These are phyloP conservation scores for Phycodurus eques DNA, from an alignment of 2,113 vertebrate genomes.

Conservation along the genomic window DNA sequence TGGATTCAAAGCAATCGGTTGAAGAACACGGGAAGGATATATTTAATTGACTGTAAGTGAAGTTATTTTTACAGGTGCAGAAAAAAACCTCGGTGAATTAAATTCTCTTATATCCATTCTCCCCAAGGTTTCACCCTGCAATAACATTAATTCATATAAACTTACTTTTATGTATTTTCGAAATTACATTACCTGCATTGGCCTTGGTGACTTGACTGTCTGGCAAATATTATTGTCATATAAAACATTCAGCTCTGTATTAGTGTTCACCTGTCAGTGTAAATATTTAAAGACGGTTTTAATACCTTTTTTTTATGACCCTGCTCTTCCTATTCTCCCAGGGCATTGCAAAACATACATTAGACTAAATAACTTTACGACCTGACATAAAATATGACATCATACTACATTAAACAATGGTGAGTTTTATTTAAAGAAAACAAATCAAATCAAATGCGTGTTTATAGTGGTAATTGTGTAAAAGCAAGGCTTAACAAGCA, in stretches of 20 bases:
- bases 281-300: background rate
- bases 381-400: too few species aligned
- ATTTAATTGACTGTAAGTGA: background rate
- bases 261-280: background rate
- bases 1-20: background rate
- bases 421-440: background rate
- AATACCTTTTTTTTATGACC: background rate
- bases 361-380: background rate
- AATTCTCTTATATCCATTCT: background rate
- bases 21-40: background rate
- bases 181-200: conserved; percentile 2
- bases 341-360: background rate
- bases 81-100: background rate
- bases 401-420: background rate
- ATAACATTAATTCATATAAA: background rate
- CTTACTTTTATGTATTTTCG: background rate
- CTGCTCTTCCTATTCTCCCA: background rate
- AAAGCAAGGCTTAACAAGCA: background rate
- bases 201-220: conserved; percentile 13
- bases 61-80: background rate
- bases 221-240: background rate
- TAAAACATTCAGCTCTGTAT: background rate
- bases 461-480: background rate
- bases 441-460: background rate
- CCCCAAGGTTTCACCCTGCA: conserved; percentile 4